Percentiles rank a stretch among this genome's conserved stretches.
phyloP scores from a whole-genome alignment of 35 echinoderm and acorn worm genomes.

The Heliocidaris erythrogramma region DNA sequence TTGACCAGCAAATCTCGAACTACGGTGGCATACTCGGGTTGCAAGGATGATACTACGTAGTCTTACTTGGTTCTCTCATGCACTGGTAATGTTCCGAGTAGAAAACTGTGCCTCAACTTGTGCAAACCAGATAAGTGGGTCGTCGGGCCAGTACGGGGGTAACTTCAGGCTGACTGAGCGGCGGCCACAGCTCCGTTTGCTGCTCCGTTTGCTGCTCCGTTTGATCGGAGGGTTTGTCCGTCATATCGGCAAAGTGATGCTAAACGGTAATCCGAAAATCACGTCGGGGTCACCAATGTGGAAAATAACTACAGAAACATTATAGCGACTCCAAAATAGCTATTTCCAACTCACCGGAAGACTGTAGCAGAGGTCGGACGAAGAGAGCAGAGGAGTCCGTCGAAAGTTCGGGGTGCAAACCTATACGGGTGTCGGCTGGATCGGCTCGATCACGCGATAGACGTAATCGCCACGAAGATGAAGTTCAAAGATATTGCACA shows the following conservation, averaged over 20 bases:
- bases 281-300: slow-evolving; percentile 24
- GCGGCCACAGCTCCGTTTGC: neutral
- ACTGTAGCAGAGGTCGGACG: too few species aligned
- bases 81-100: slow-evolving; percentile 48
- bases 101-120: slow-evolving; percentile 62
- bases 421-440: too few species aligned
- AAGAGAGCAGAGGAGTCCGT: too few species aligned
- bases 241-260: neutral
- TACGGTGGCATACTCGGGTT: slow-evolving; percentile 29
- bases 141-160: slow-evolving; percentile 50
- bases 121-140: too few species aligned
- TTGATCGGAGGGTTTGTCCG: too few species aligned
- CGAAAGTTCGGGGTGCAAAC: too few species aligned
- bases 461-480: too few species aligned
- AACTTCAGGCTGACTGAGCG: slow-evolving; percentile 25
- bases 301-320: too few species aligned
- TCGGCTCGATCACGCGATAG: too few species aligned
- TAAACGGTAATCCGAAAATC: neutral
- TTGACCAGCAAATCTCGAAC: slow-evolving; percentile 38
- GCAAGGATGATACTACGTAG: slow-evolving; percentile 49
- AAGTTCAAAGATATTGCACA: too few species aligned
- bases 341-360: too few species aligned
- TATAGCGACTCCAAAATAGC: too few species aligned
- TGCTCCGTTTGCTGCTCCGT: neutral
- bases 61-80: slow-evolving; percentile 42